Evolutionary conservation across 2,888 invertebrate genomes (phyloP), one percentile per base, ranked within the genome.

Genomic region (Clitarchus hookeri): DNA sequence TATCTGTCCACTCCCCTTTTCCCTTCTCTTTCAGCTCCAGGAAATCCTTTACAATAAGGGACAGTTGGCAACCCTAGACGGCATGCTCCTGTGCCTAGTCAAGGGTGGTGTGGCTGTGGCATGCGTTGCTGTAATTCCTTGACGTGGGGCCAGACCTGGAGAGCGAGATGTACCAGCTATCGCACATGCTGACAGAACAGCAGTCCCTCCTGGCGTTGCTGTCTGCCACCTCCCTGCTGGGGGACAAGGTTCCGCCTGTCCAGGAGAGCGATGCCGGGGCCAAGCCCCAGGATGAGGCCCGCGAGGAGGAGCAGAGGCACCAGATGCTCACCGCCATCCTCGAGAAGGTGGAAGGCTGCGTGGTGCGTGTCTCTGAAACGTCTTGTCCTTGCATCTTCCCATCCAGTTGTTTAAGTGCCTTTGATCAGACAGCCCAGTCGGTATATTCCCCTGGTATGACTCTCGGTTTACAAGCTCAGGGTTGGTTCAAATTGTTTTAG

Each of bases 101-200:
- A 36, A 36, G 36, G 36, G 36, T 36, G 36, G 36, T 1, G 36
- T 36, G 4, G 36, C 4, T 36, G 36, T 36, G 36, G 36, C 36
- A 36, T 36, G 36, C 4, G 36, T 36, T 36, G 4, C 36, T 36
- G 36, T 36, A 36, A 4, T 79, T 79, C 25, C 25, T 27, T 27
- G 79, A 79, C 79, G 25, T 19, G 79, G 26, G 25, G 84, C 85
- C 89, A 96, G 96, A 98, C 93, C 93, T 99, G 90, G 99, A 99
- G 92, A 97, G 98, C 88, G 99, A 99, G 92, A 99, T 99, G 98
- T 98, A 98, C 92, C 98, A 99, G 91, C 92, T 99, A 86, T 98
- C 98, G 54, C 98, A 98, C 91, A 94, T 98, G 90, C 92, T 99
- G 48, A 97, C 97, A 85, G 98, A 99, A 90, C 98, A 99, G 92